Evolutionary conservation across 2,113 vertebrate genomes (phyloP).

Genomic region (Nematolebias whitei): DNA sequence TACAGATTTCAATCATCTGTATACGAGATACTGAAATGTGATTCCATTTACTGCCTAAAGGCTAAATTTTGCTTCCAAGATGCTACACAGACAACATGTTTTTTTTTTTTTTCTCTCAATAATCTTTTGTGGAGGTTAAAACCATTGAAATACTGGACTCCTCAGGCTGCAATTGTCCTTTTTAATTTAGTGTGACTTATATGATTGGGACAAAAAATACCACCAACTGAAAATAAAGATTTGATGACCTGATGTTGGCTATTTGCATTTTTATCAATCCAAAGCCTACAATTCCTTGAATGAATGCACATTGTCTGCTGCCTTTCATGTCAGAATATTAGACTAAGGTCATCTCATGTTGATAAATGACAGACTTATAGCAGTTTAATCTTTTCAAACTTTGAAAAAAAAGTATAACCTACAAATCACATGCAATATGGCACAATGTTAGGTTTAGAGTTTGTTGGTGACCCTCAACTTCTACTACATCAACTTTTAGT

Average conservation of each 20-base stretch:
- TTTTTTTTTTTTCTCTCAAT: slow-evolving; percentile 13
- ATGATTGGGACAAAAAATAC: not conserved
- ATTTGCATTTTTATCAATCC: not conserved
- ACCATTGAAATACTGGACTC: not conserved
- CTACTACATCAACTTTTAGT: no score
- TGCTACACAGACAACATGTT: slow-evolving; percentile 19
- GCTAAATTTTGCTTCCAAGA: slow-evolving; percentile 30
- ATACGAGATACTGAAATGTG: slow-evolving; percentile 58
- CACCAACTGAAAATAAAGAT: not conserved
- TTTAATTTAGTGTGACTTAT: not conserved
- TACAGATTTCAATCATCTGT: slow-evolving; percentile 64
- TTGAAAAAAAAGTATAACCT: no score
- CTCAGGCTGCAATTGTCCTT: not conserved
- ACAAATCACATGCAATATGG: no score
- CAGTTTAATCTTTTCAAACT: no score
- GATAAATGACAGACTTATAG: no score
- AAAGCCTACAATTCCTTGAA: no score
- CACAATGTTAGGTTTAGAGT: no score
- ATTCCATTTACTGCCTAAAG: slow-evolving; percentile 50
- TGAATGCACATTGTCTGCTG: no score
- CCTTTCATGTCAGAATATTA: no score
- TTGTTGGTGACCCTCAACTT: no score
- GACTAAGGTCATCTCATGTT: no score
- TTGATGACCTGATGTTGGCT: not conserved
- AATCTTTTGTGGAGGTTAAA: slow-evolving; percentile 13